Base-by-base conservation (phyloP, 2,888 invertebrate species). In the Machimus rusticus region DNA sequence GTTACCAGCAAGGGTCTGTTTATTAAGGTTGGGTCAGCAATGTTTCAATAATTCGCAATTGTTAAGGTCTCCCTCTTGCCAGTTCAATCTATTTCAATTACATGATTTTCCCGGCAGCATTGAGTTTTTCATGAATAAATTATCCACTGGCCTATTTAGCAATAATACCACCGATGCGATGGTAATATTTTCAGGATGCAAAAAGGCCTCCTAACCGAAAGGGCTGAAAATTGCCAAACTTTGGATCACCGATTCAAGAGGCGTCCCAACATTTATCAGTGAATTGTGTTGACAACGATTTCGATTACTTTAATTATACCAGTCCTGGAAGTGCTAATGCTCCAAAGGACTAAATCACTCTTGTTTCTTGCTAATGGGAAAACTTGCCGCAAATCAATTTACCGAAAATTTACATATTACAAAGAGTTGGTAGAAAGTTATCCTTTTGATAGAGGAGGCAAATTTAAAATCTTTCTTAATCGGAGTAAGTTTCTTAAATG, bases 81-180 rank as follows among this genome's bases (percentile, higher is more conserved):
- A 74, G 86, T 81, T 82, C 86, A 88, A 86, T 77, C 82, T 74
- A 79, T 66, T 81, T 82, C 88, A 82, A 84, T 87, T 87, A 66
- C 66, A 66, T 66, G 66, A 87, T 87, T 87, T 86, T 74, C 88
- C 51, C 74, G 74, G 79, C 78, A 14, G 74, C 46, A 34, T 57
- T 74, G 85, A 79, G 31, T 88, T 76, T 87, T 46, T 78, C 78
- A 88, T 87, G 88, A 87, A 88, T 88, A 87, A 88, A 88, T 88
- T 88, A 88, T 87, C 74, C 82, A 88, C 74, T 78, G 43, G 66
- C 14, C 79, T 39, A 46, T 74, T 46, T 84, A 74, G 57, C 74
- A 84, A 66, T 57, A 66, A 37, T 12, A 34, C 39, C 16, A 46
- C 51, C 19, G n/a, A 9, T 8, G 66, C 19, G n/a, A 9, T 8